Evolutionary conservation across 2,113 vertebrate species (phyloP).

Genomic region (Zosterops pallidus): DNA sequence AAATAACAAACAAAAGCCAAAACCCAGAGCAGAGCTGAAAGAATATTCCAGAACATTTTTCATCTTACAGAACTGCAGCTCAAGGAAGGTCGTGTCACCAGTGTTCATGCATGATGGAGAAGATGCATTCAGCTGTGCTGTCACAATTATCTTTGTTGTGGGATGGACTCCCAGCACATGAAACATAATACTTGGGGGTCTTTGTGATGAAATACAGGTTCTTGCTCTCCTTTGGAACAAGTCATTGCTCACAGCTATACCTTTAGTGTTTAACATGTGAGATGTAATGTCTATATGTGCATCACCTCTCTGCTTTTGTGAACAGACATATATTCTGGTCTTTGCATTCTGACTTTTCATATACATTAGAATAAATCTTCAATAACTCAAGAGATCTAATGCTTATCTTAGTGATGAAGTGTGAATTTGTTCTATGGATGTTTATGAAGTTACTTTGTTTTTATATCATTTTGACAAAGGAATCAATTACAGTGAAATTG

Average conservation of each 20-base stretch:
- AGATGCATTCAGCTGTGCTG: background rate
- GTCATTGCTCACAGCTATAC: background rate
- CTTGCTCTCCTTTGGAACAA: background rate
- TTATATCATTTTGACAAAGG: constrained; percentile 9
- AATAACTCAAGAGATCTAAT: background rate
- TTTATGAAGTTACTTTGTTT: background rate
- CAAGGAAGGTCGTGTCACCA: background rate
- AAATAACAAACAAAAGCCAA: too few species aligned
- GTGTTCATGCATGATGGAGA: background rate
- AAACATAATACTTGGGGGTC: background rate
- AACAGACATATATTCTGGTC: background rate
- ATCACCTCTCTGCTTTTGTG: background rate
- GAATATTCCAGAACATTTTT: background rate
- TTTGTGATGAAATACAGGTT: background rate
- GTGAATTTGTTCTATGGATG: background rate
- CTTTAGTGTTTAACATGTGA: background rate
- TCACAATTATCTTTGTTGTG: background rate
- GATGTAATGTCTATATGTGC: background rate
- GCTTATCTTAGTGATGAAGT: background rate
- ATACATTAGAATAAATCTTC: background rate
- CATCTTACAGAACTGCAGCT: background rate
- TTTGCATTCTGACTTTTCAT: background rate
- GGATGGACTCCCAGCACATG: background rate
- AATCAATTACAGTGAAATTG: constrained; percentile 34
- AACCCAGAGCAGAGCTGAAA: background rate